Percentiles rank a stretch among this genome's conserved stretches.
These are phyloP conservation scores for Spinus pinus DNA, from an alignment of 2,797 vertebrate species.

Conservation along the genomic window DNA sequence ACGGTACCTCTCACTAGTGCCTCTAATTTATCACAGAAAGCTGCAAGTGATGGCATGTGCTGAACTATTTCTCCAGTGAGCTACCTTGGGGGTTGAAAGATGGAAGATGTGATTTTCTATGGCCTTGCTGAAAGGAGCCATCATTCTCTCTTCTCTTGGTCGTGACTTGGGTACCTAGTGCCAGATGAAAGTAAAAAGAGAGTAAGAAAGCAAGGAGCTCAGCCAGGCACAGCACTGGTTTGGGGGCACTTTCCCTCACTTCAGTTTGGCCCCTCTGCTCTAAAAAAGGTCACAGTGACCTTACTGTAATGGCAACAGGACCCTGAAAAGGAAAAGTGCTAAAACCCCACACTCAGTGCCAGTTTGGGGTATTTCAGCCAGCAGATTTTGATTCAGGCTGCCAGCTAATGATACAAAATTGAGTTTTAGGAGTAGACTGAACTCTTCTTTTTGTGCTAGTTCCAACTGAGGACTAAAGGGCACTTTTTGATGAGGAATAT, in stretches of 20 bases:
- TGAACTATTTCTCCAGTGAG: neutral
- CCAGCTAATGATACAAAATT: neutral
- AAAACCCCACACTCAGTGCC: rapidly evolving
- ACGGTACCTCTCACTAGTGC: neutral
- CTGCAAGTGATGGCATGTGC: neutral
- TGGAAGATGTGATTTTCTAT: neutral
- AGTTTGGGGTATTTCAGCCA: neutral
- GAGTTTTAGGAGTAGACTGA: neutral
- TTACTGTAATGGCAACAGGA: neutral
- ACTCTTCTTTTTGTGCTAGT: neutral
- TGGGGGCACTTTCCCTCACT: neutral
- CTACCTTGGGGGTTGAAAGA: neutral
- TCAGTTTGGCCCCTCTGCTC: neutral
- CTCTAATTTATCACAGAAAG: neutral
- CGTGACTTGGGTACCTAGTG: neutral
- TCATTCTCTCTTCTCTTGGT: neutral
- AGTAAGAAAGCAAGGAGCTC: neutral
- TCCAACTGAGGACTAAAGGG: neutral
- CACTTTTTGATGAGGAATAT: neutral
- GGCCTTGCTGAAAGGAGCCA: neutral
- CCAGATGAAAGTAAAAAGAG: neutral
- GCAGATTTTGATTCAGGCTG: neutral
- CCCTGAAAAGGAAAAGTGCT: neutral
- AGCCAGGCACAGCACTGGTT: neutral
- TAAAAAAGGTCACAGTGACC: neutral